These are phyloP conservation scores for Dinothrombium tinctorium DNA, from an alignment of 1,140 invertebrate genomes.

Conservation along the genomic window DNA sequence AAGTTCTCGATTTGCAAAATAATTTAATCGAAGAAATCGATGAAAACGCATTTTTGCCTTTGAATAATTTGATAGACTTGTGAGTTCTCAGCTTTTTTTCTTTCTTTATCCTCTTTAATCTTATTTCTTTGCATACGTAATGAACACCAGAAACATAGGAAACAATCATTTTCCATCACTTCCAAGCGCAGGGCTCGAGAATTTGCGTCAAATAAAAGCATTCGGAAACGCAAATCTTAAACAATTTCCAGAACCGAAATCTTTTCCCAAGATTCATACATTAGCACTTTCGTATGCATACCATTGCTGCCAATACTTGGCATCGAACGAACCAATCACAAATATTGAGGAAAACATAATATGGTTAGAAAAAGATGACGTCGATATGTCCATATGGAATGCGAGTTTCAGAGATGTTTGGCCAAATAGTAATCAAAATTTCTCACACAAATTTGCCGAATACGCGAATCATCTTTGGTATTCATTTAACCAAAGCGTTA, in stretches of 20 bases:
- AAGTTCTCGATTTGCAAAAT: constrained; percentile 66
- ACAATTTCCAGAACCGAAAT: constrained; percentile 60
- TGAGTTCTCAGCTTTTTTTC: constrained; percentile 28
- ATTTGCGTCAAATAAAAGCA: constrained; percentile 59
- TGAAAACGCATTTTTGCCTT: constrained; percentile 51
- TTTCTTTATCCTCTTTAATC: not conserved
- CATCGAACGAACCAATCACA: not conserved
- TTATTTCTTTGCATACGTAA: constrained; percentile 8
- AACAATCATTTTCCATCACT: constrained; percentile 65
- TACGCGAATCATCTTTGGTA: constrained; percentile 25
- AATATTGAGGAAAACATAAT: constrained; percentile 35
- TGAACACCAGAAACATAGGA: constrained; percentile 48
- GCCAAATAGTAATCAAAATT: not conserved
- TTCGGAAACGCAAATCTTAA: constrained; percentile 69
- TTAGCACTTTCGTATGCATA: constrained; percentile 73
- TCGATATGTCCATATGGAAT: constrained; percentile 45
- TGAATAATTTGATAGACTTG: constrained; percentile 59
- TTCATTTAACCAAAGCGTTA: no score
- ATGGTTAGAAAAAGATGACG: constrained; percentile 36
- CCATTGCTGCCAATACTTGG: constrained; percentile 64
- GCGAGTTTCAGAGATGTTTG: constrained; percentile 38
- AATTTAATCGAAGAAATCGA: constrained; percentile 65
- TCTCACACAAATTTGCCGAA: constrained; percentile 14
- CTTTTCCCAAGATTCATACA: constrained; percentile 52
- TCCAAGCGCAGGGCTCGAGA: constrained; percentile 50